phyloP scores from a whole-genome alignment of 1,140 invertebrate species.

The Diabrotica undecimpunctata region DNA sequence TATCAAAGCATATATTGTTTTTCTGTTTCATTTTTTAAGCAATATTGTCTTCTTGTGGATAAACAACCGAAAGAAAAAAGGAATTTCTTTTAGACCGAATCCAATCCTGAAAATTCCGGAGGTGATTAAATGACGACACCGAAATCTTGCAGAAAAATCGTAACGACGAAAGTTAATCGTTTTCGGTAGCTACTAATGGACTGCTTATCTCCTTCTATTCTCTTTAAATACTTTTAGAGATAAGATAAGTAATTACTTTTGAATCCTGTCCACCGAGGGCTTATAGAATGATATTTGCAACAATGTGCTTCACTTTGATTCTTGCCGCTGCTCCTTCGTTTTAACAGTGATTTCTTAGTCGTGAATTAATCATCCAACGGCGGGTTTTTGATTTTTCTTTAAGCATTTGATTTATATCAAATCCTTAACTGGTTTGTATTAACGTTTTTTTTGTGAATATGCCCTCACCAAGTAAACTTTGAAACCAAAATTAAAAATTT shows the following conservation, averaged over 20 bases:
- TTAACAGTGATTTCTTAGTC: too few relatives aligned
- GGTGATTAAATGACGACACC: background rate
- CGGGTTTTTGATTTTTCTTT: too few relatives aligned
- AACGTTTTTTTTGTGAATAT: too few relatives aligned
- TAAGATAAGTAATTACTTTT: conserved; percentile 3
- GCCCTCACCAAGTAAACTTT: too few relatives aligned
- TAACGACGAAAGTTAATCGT: conserved; percentile 2
- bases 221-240: conserved; percentile 3
- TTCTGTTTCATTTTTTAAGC: too few relatives aligned
- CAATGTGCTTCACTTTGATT: background rate
- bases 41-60: too few relatives aligned
- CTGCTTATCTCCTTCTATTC: conserved; percentile 1
- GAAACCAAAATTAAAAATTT: too few relatives aligned
- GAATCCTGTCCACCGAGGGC: background rate
- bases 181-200: conserved; percentile 2
- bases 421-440: too few relatives aligned
- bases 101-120: background rate
- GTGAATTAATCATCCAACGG: too few relatives aligned
- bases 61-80: too few relatives aligned
- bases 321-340: background rate
- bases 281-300: background rate
- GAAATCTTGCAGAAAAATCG: background rate
- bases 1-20: too few relatives aligned
- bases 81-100: background rate
- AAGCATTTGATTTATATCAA: too few relatives aligned